phyloP scores from a whole-genome alignment of 2,888 invertebrate species.

The Hydriomena furcata region DNA sequence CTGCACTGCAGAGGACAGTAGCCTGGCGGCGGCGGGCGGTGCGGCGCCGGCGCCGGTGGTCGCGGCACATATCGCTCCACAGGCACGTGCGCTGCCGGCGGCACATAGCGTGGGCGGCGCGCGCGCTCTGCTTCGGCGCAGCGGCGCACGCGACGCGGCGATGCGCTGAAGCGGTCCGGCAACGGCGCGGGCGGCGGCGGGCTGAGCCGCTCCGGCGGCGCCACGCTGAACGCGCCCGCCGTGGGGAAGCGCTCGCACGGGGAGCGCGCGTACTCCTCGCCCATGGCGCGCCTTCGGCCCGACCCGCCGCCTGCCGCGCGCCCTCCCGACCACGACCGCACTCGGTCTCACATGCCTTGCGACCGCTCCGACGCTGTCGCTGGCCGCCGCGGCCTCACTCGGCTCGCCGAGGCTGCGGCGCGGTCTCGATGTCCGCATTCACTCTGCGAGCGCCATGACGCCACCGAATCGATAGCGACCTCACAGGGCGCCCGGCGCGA shows the following conservation, averaged over 20 bases:
- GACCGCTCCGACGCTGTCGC: conserved; percentile 69
- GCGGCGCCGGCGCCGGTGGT: conserved; percentile 78
- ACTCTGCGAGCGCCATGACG: conserved; percentile 78
- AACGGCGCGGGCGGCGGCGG: conserved; percentile 86
- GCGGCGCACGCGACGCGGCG: conserved; percentile 85
- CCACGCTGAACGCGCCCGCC: conserved; percentile 83
- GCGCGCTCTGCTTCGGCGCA: conserved; percentile 87
- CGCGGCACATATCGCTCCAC: conserved; percentile 89
- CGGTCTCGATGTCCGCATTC: conserved; percentile 79
- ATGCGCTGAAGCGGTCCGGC: conserved; percentile 82
- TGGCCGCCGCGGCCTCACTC: conserved; percentile 57
- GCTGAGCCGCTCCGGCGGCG: conserved; percentile 86
- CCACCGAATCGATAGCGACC: conserved; percentile 77
- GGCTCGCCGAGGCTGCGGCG: conserved; percentile 66
- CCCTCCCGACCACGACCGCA: conserved; percentile 62
- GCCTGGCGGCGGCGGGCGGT: conserved; percentile 76
- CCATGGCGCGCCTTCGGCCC: conserved; percentile 78
- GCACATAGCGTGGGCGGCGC: conserved; percentile 84
- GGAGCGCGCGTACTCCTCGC: conserved; percentile 81
- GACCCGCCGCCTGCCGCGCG: conserved; percentile 80
- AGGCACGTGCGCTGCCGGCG: conserved; percentile 88
- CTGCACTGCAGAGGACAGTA: conserved; percentile 81
- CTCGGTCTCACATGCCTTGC: conserved; percentile 77
- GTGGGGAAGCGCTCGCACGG: conserved; percentile 82
- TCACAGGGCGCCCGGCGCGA: conserved; percentile 69